These are phyloP conservation scores for Pheucticus melanocephalus DNA, from an alignment of 2,113 vertebrate species.

Conservation along the genomic window DNA sequence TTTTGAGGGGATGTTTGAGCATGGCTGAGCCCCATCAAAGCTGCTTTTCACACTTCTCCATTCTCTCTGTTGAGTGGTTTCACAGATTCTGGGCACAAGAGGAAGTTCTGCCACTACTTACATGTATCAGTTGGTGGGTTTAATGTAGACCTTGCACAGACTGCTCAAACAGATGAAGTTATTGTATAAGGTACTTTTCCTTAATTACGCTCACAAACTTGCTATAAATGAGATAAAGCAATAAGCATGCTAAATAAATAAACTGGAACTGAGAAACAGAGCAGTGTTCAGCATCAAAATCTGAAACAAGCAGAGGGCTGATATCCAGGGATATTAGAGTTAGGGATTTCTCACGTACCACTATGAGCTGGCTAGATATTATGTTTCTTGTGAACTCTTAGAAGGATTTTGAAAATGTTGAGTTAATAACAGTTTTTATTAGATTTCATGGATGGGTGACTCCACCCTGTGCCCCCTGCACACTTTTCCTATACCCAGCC, in stretches of 20 bases:
- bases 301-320: background rate
- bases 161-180: background rate
- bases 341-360: background rate
- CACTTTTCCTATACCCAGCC: background rate
- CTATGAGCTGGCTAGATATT: background rate
- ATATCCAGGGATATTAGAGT: constrained; percentile 12
- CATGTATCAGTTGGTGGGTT: background rate
- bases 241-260: background rate
- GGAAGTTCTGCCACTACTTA: constrained; percentile 28
- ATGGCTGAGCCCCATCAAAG: background rate
- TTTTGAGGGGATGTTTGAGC: background rate
- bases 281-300: constrained; percentile 32
- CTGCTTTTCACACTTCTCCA: constrained; percentile 33
- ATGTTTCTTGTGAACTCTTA: constrained; percentile 1
- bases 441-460: constrained; percentile 5
- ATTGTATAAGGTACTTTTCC: background rate
- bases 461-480: background rate
- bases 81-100: constrained; percentile 7
- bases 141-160: background rate
- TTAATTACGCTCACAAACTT: background rate
- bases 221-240: background rate
- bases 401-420: constrained; percentile 19
- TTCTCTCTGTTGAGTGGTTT: constrained; percentile 20
- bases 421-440: constrained; percentile 53
- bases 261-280: background rate